phyloP scores from a whole-genome alignment of 2,888 invertebrate genomes.

The Lucinisca nassula region DNA sequence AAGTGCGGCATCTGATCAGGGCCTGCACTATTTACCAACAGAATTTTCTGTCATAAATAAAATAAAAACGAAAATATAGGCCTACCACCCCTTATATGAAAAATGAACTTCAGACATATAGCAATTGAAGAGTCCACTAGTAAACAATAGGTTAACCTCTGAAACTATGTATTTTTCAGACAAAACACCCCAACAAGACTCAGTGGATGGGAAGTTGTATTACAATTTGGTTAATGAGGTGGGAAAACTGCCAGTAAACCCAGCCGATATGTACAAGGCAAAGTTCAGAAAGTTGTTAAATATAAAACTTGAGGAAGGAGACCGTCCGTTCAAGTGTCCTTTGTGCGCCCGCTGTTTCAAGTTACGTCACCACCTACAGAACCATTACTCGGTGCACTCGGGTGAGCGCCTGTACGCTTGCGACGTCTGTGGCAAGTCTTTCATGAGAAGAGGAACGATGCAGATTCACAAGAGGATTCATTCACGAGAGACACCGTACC shows the following conservation, averaged over 20 bases:
- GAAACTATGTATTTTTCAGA: constrained; percentile 13
- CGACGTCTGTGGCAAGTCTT: constrained; percentile 87
- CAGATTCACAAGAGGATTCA: constrained; percentile 90
- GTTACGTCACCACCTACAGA: not conserved
- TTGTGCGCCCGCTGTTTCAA: constrained; percentile 29
- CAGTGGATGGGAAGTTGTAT: not conserved
- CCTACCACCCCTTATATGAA: too few relatives aligned
- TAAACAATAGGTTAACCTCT: not conserved
- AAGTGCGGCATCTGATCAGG: too few relatives aligned
- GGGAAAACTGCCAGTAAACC: not conserved
- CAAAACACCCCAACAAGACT: not conserved
- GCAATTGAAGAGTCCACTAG: too few relatives aligned
- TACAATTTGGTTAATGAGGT: not conserved
- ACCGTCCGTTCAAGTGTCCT: constrained; percentile 49
- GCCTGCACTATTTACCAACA: too few relatives aligned
- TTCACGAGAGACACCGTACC: constrained; percentile 86
- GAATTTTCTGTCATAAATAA: too few relatives aligned
- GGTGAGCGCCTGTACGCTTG: constrained; percentile 88
- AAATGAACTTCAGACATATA: too few relatives aligned
- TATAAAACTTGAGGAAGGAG: constrained; percentile 12
- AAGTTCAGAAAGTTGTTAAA: not conserved
- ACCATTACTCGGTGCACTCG: constrained; percentile 81
- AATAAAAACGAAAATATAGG: too few relatives aligned
- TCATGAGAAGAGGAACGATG: constrained; percentile 87
- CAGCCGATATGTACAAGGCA: not conserved